A percentile compares a stretch with the other conserved stretches of the same genome.
Evolutionary conservation across 2,113 vertebrate genomes (phyloP).

Genomic region (Zootoca vivipara): DNA sequence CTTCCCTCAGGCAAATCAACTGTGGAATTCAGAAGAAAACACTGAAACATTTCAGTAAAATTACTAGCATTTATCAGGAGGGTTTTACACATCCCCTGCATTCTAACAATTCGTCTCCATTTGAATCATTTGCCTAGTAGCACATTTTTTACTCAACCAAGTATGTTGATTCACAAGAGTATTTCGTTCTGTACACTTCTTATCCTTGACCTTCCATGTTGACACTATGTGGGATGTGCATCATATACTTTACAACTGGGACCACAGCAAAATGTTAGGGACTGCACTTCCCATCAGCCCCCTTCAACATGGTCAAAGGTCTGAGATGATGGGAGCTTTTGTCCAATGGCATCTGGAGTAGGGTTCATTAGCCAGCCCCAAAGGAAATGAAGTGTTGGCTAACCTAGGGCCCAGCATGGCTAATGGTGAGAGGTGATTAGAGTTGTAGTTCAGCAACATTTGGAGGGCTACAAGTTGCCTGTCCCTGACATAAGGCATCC

Average conservation of each 20-base stretch:
- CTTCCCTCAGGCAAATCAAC: background rate
- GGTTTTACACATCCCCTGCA: background rate
- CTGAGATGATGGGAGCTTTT: too few species aligned
- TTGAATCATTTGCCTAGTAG: constrained; percentile 50
- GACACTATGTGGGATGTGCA: constrained; percentile 10
- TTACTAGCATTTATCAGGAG: background rate
- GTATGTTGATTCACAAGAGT: constrained; percentile 38
- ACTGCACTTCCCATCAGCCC: background rate
- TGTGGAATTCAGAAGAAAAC: background rate
- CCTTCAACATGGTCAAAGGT: too few species aligned
- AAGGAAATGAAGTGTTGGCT: too few species aligned
- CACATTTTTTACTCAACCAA: constrained; percentile 49
- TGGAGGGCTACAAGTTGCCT: background rate
- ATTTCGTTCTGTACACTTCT: constrained; percentile 40
- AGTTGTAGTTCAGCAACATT: background rate
- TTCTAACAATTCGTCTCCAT: constrained; percentile 52
- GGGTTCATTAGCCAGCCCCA: too few species aligned
- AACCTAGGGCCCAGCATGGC: too few species aligned
- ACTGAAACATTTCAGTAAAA: background rate
- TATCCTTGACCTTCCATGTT: constrained; percentile 42
- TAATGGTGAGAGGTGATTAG: background rate
- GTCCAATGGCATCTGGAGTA: too few species aligned
- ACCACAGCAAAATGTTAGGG: constrained; percentile 54
- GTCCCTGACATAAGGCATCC: background rate
- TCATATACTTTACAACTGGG: constrained; percentile 43